A percentile compares a stretch with the other conserved stretches of the same genome.
phyloP scores from a whole-genome alignment of 2,888 invertebrate genomes.

The Eulithis testata region DNA sequence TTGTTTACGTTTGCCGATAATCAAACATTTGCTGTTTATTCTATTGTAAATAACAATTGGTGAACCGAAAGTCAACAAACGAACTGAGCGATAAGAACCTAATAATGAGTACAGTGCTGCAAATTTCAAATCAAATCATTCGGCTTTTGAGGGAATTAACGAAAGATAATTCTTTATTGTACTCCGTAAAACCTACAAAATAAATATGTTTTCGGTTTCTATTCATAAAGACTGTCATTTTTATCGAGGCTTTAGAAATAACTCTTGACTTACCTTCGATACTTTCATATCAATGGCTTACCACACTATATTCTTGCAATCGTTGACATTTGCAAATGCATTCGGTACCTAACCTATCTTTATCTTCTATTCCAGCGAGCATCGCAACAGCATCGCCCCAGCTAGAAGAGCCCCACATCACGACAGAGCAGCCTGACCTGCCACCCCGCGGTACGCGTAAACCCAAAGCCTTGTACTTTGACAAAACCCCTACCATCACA shows the following conservation, averaged over 20 bases:
- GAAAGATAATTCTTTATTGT: too few relatives aligned
- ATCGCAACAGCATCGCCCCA: conserved; percentile 69
- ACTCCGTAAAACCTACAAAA: too few relatives aligned
- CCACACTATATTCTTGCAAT: not conserved
- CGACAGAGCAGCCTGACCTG: conserved; percentile 56
- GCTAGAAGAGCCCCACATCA: conserved; percentile 63
- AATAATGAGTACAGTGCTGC: not conserved
- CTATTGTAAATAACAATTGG: conserved; percentile 16
- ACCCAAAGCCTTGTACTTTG: conserved; percentile 73
- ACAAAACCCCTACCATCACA: conserved; percentile 58
- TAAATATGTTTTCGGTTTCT: too few relatives aligned
- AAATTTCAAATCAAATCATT: not conserved
- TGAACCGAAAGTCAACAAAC: conserved; percentile 21
- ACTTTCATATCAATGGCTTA: too few relatives aligned
- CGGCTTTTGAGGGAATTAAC: too few relatives aligned
- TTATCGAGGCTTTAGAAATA: too few relatives aligned
- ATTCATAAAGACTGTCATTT: too few relatives aligned
- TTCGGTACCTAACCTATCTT: not conserved
- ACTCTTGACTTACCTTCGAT: too few relatives aligned
- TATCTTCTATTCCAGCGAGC: conserved; percentile 64
- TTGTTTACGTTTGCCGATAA: conserved; percentile 17
- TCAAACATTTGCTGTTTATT: conserved; percentile 7
- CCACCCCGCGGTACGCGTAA: conserved; percentile 57
- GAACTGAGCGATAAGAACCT: conserved; percentile 7
- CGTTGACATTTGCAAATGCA: not conserved